Percentiles rank a stretch among this genome's conserved stretches.
Conservation (phyloP, 2,113 vertebrate species). For the Tamias sibiricus region DNA sequence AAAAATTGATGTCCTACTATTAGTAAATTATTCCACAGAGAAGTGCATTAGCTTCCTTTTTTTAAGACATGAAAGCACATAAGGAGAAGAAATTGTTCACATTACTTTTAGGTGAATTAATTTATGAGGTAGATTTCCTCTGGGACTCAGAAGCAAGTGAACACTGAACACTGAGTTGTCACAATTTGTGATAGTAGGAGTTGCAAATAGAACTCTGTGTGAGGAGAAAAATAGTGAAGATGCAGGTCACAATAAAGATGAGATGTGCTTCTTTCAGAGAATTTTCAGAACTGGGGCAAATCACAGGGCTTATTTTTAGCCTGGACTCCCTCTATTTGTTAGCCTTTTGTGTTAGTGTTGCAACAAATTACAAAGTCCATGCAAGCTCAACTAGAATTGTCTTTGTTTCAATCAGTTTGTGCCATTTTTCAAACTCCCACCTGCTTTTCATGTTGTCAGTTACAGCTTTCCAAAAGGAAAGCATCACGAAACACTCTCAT, state of each 20-base stretch:
- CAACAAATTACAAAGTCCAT: not conserved
- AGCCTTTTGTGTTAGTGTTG: not conserved
- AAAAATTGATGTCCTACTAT: not conserved
- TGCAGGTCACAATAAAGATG: not conserved
- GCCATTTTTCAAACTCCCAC: not conserved
- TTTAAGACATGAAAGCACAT: not conserved
- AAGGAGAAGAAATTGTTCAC: not conserved
- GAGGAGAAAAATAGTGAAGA: not conserved
- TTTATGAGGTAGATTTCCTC: not conserved
- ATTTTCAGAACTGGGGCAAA: not conserved
- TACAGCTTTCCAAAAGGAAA: not conserved
- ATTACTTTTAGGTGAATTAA: not conserved
- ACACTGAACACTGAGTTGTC: not conserved
- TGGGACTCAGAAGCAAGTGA: not conserved
- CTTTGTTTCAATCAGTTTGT: conserved; percentile 2
- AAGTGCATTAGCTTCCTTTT: not conserved
- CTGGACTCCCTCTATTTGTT: not conserved
- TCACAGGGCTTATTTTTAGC: not conserved
- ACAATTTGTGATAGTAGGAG: not conserved
- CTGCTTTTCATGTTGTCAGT: not conserved
- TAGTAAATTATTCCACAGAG: not conserved
- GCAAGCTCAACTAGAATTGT: not conserved
- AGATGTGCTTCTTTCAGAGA: not conserved
- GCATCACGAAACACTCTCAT: not conserved
- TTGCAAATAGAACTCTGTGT: not conserved